Evolutionary conservation across 2,797 vertebrate species (phyloP).

Genomic region (Trichosurus vulpecula): DNA sequence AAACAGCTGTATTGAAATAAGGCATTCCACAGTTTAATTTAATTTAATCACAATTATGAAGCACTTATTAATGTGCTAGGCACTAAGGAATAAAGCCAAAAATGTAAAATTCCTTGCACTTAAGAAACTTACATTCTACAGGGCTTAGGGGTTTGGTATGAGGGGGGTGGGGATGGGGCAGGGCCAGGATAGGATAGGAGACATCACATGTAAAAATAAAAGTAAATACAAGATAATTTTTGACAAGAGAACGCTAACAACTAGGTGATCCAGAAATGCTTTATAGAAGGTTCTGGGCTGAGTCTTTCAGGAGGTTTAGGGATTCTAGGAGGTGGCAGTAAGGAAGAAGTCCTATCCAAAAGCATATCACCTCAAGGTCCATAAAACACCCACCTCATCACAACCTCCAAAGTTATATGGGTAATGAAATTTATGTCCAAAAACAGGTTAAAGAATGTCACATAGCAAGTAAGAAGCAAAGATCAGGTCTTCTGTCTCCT

Average conservation of each 20-base stretch:
- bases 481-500: background rate
- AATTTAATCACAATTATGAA: background rate
- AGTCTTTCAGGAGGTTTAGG: background rate
- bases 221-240: background rate
- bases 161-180: background rate
- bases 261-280: background rate
- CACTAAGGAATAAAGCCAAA: background rate
- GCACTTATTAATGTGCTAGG: background rate
- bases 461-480: background rate
- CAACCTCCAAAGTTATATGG: background rate
- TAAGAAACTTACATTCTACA: background rate
- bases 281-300: background rate
- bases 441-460: background rate
- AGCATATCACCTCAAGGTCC: background rate
- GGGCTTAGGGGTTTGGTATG: background rate
- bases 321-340: background rate
- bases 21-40: background rate
- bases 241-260: background rate
- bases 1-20: background rate
- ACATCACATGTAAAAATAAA: background rate
- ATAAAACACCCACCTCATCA: background rate
- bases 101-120: background rate
- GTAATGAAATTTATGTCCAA: background rate
- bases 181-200: background rate
- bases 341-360: background rate